Percentiles rank a stretch among this genome's conserved stretches.
Conservation (phyloP, 2,797 vertebrate species). For the Chlorospingus flavigularis region DNA sequence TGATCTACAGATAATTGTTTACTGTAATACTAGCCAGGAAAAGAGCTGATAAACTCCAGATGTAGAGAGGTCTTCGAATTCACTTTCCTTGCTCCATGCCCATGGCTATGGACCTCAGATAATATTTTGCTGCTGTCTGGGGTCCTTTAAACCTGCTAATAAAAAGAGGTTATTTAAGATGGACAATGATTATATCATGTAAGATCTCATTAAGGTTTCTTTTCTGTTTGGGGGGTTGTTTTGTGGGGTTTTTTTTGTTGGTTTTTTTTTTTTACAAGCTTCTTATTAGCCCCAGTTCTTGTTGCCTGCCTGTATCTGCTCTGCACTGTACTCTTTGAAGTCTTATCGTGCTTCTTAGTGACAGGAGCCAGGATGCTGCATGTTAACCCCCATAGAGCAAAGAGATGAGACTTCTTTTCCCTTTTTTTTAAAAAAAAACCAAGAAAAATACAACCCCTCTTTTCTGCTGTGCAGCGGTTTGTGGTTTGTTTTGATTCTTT, state of each 20-base stretch:
- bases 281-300: constrained; percentile 14
- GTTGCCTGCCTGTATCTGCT: constrained; percentile 38
- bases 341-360: constrained; percentile 64
- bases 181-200: background rate
- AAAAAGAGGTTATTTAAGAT: constrained; percentile 60
- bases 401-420: background rate
- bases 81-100: constrained; percentile 79
- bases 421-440: background rate
- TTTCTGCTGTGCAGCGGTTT: background rate
- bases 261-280: constrained; percentile 19
- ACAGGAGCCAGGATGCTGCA: constrained; percentile 61
- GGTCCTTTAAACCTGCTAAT: constrained; percentile 61
- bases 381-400: constrained; percentile 32
- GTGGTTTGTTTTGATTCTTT: background rate
- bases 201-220: constrained; percentile 21
- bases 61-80: constrained; percentile 83
- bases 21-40: constrained; percentile 90
- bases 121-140: constrained; percentile 69
- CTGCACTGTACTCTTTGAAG: constrained; percentile 68
- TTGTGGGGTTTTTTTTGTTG: background rate
- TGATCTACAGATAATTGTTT: constrained; percentile 90
- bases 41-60: constrained; percentile 92
- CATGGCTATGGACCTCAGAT: constrained; percentile 78
- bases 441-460: background rate
- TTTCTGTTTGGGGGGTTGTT: background rate